Base-by-base conservation (phyloP, 2,888 invertebrate species). In the Chloromyia formosa region DNA sequence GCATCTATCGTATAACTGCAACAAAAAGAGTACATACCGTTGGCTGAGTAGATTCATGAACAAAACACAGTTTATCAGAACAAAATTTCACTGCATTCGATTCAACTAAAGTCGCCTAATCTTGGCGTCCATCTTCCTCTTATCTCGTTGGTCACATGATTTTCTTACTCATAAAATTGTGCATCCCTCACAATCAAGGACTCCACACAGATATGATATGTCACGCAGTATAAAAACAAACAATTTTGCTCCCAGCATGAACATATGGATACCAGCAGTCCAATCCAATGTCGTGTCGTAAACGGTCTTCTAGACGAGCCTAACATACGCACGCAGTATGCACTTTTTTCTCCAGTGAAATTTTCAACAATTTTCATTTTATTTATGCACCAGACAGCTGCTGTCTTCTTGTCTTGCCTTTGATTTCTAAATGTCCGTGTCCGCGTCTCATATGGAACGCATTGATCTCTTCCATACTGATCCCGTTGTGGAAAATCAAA, bases 371-470 rank as follows among this genome's bases (percentile, higher is more conserved):
- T 56, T 35, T 56, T 56, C 18, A 1, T 56, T 20, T 56, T 56
- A 56, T 56, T 56, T 56, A 56, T 56, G 56, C 20, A 56, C 22
- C 16, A 56, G 56, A 20, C 56, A 56, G 56, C 56, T 56, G 56
- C 56, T 56, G 56, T 56, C 56, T 2, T 35, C 27, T 35, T 56
- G 56, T 18, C 10, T 56, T 18, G 56, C 10, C 18, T 56, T 20
- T 16, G 22, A 49, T 49, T 49, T 49, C 18, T 16, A 9, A 56
- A 56, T 20, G 56, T 56, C 56, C 56, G 16, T 56, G 22, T 56
- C 56, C 22, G 20, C 56, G 20, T 4, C 16, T 49, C 49, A 49
- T n/a, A 20, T 56, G 56, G 56, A 56, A 7, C 22, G 20, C 56
- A 56, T 20, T 20, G 18, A 56, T 56, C 56, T 10, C 7, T 20